Evolutionary conservation across 2,888 invertebrate species (phyloP).

Genomic region (Eulithis prunata): DNA sequence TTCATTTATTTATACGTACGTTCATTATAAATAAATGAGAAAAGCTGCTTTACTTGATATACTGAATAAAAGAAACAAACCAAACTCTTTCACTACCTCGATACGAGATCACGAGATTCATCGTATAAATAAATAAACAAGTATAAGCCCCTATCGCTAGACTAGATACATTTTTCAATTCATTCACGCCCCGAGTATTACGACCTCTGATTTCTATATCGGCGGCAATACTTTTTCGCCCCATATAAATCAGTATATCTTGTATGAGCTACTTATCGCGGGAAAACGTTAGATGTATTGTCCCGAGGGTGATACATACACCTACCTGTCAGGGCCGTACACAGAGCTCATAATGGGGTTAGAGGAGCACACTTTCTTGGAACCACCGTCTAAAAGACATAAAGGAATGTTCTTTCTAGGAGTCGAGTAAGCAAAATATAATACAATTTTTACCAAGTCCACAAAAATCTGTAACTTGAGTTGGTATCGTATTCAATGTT

Average conservation of each 20-base stretch:
- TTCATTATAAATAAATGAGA: too few relatives aligned
- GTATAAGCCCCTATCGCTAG: constrained; percentile 8
- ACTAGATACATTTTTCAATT: constrained; percentile 45
- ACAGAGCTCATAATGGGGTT: constrained; percentile 8
- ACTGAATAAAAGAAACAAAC: constrained; percentile 10
- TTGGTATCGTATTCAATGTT: neutral
- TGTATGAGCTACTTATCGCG: constrained; percentile 73
- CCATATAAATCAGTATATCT: constrained; percentile 76
- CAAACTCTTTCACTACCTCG: constrained; percentile 12
- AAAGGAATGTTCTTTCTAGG: too few relatives aligned
- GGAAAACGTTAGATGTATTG: constrained; percentile 70
- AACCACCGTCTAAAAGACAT: too few relatives aligned
- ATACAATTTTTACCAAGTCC: too few relatives aligned
- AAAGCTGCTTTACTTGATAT: too few relatives aligned
- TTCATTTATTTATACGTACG: too few relatives aligned
- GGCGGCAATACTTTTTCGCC: constrained; percentile 62
- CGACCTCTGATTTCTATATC: constrained; percentile 49
- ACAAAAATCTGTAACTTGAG: neutral
- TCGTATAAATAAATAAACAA: constrained; percentile 19
- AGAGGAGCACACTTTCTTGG: neutral
- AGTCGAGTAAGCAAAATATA: too few relatives aligned
- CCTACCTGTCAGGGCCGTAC: constrained; percentile 48
- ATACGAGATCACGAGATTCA: constrained; percentile 6
- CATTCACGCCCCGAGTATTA: constrained; percentile 45
- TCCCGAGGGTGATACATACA: constrained; percentile 67